A percentile compares a stretch with the other conserved stretches of the same genome.
Conservation (phyloP, 1,140 invertebrate genomes). For the Lepidurus apus region DNA sequence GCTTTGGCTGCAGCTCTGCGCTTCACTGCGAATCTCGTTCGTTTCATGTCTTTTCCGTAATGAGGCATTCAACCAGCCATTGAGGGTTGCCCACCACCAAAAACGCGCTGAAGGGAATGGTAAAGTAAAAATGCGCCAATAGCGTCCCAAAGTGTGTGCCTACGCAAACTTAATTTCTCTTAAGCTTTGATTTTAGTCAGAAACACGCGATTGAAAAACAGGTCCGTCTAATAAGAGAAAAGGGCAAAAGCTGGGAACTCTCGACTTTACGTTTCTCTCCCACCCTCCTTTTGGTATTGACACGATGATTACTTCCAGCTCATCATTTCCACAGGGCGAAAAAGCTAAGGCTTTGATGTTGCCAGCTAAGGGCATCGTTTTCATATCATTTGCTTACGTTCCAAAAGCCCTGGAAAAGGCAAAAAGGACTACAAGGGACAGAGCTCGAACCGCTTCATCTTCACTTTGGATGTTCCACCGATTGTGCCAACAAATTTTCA, state of each 20-base stretch:
- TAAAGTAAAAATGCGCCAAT: not conserved
- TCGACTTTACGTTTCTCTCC: not conserved
- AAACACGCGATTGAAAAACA: not conserved
- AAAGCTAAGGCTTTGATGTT: not conserved
- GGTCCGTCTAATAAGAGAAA: not conserved
- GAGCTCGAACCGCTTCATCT: not conserved
- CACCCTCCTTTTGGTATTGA: slow-evolving; percentile 3
- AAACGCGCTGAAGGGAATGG: too few relatives aligned
- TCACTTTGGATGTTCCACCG: not conserved
- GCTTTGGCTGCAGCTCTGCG: not conserved
- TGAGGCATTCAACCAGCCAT: slow-evolving; percentile 14
- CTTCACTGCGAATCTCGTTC: not conserved
- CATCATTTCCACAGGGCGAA: slow-evolving; percentile 12
- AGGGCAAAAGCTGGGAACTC: not conserved
- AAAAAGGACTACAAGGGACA: not conserved
- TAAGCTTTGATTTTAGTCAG: not conserved
- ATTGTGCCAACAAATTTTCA: slow-evolving; percentile 18
- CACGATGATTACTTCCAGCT: slow-evolving; percentile 21
- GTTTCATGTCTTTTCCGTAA: not conserved
- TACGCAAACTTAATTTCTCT: not conserved
- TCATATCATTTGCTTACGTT: slow-evolving; percentile 22
- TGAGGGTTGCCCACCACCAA: not conserved
- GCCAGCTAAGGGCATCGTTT: slow-evolving; percentile 17
- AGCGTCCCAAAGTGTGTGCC: not conserved
- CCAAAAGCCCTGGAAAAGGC: not conserved